Evolutionary conservation across 92 coral and sea anemone species (phyloP), one percentile per base, ranked within the genome.

Genomic region (Hydrozoanthus gracilis): DNA sequence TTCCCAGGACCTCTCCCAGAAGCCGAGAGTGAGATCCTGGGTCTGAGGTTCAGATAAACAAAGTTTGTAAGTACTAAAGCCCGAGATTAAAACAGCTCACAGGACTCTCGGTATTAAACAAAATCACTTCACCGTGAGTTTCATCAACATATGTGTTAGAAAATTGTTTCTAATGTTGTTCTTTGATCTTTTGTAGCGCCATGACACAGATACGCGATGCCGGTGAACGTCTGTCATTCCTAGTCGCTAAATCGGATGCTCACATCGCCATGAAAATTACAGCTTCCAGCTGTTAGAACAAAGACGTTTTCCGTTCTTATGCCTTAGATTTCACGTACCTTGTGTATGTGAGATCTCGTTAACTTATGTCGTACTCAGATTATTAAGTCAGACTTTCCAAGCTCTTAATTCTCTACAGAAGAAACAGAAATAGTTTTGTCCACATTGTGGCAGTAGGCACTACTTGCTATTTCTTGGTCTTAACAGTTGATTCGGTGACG

Each of bases 241-340:
- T 97, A 75, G 98, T 97, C 60, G 99, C 99, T 15, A 97, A 97
- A 90, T 97, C 99, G 6, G 99, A 97, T 82, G 95, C 89, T 73
- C 97, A 93, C 87, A 98, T 97, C 15, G 98, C 99, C 27, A 97
- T 97, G 99, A 92, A 97, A 88, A 97, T 97, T 75, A 97, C 99
- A 6, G 99, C 99, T 45, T 97, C 99, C 62, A 97, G 97, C 39
- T 97, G 99, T 72, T 97, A 62, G 90, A 17, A 4, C 14, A 5
- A 8, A 51, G 75, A 11, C 15, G 12, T 20, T 8, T 1, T 10
- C 10, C 7, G 8, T 44, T 13, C 10, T 15, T 56, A 47, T 6
- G 14, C 45, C 13, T 0, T 45, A 48, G 2, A 49, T 27, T 27
- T 27, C 39, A 27, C 35, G 39, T 27, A 27, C 39, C 39, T 27